These are phyloP conservation scores for Emys orbicularis DNA, from an alignment of 2,797 vertebrate species.

Conservation along the genomic window DNA sequence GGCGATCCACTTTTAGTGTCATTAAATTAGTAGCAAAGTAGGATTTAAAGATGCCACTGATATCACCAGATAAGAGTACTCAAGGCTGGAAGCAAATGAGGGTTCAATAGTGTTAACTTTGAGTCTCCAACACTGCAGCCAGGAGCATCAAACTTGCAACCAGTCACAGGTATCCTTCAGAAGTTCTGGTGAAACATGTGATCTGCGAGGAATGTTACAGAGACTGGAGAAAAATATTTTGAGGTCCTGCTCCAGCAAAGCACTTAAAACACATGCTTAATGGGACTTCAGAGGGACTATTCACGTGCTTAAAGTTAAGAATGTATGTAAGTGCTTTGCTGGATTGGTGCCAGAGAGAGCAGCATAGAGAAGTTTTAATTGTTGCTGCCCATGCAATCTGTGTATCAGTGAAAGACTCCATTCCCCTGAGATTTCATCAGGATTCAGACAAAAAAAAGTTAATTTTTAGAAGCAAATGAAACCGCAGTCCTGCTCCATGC, in stretches of 20 bases:
- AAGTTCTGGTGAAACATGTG: fast-evolving
- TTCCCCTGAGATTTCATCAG: neutral
- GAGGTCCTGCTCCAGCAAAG: neutral
- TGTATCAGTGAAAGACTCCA: neutral
- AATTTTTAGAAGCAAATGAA: neutral
- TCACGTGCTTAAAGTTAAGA: neutral
- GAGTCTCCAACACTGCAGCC: neutral
- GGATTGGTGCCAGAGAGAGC: neutral
- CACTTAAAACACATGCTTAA: neutral
- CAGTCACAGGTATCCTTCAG: neutral
- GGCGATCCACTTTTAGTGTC: neutral
- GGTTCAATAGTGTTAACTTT: neutral
- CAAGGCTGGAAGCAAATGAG: neutral
- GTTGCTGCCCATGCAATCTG: neutral
- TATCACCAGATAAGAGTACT: neutral
- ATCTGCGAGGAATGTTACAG: neutral
- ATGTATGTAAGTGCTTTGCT: fast-evolving
- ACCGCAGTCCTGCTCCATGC: neutral
- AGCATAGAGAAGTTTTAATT: neutral
- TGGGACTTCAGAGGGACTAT: neutral
- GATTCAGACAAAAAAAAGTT: neutral
- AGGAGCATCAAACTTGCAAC: neutral
- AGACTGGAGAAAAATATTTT: neutral
- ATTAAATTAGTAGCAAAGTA: neutral
- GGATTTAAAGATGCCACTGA: neutral